Evolutionary conservation across 2,797 vertebrate species (phyloP).

Genomic region (Acridotheres tristis): DNA sequence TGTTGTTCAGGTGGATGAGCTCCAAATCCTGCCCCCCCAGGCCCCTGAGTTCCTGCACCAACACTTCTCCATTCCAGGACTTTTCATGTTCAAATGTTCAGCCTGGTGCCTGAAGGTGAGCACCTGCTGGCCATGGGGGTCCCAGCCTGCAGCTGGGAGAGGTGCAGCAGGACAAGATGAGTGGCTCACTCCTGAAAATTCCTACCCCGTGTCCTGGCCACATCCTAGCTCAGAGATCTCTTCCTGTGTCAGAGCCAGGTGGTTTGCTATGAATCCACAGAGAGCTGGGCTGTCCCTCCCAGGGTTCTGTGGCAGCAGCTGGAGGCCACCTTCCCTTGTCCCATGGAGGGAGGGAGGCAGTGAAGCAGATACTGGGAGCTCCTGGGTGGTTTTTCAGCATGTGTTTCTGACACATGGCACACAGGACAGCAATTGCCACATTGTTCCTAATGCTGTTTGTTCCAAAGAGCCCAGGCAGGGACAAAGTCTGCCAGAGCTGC

Average conservation of each 20-base stretch:
- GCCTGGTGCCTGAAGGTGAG: background rate
- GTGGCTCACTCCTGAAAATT: background rate
- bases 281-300: background rate
- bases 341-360: background rate
- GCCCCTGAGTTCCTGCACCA: background rate
- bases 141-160: background rate
- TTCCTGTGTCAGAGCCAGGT: background rate
- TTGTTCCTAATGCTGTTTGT: background rate
- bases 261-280: background rate
- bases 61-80: background rate
- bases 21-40: background rate
- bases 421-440: background rate
- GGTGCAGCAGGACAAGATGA: background rate
- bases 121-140: background rate
- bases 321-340: background rate
- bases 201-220: background rate
- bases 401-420: background rate
- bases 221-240: background rate
- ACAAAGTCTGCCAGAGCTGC: background rate
- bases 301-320: background rate
- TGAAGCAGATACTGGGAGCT: background rate
- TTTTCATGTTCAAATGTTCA: fast-evolving
- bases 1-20: background rate
- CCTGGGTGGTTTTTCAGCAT: background rate
- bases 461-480: background rate